Evolutionary conservation across 2,888 invertebrate genomes (phyloP).

Genomic region (Strigamia transsilvanica): DNA sequence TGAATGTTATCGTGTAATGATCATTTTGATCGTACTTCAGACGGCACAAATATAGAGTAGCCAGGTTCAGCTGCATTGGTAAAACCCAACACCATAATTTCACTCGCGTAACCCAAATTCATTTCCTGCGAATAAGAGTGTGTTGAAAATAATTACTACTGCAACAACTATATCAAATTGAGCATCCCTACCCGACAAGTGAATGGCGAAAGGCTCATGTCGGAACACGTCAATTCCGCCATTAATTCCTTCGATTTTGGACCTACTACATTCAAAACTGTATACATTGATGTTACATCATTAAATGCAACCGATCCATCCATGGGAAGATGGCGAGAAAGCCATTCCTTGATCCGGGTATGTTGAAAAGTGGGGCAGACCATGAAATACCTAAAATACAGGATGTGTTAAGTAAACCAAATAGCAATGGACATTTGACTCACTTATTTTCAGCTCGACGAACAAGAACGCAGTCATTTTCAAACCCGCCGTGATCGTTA

Average conservation of each 20-base stretch:
- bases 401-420: no score
- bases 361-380: slow-evolving; percentile 82
- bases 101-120: slow-evolving; percentile 75
- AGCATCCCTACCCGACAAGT: slow-evolving; percentile 69
- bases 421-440: slow-evolving; percentile 37
- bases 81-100: slow-evolving; percentile 75
- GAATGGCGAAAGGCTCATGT: slow-evolving; percentile 72
- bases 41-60: slow-evolving; percentile 75
- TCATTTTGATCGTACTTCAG: slow-evolving; percentile 66
- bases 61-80: slow-evolving; percentile 78
- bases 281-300: slow-evolving; percentile 78
- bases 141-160: slow-evolving; percentile 26
- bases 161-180: neutral
- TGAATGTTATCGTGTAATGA: neutral
- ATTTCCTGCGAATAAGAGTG: slow-evolving; percentile 65
- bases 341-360: slow-evolving; percentile 76
- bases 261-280: slow-evolving; percentile 75
- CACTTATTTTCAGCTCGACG: slow-evolving; percentile 71
- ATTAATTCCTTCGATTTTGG: slow-evolving; percentile 74
- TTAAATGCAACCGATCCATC: slow-evolving; percentile 72
- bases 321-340: slow-evolving; percentile 71
- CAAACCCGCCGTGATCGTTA: slow-evolving; percentile 75
- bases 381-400: slow-evolving; percentile 72
- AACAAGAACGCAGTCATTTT: slow-evolving; percentile 78
- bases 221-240: slow-evolving; percentile 72